Conservation (phyloP, 2,888 invertebrate genomes). For the Dynastes maya region DNA sequence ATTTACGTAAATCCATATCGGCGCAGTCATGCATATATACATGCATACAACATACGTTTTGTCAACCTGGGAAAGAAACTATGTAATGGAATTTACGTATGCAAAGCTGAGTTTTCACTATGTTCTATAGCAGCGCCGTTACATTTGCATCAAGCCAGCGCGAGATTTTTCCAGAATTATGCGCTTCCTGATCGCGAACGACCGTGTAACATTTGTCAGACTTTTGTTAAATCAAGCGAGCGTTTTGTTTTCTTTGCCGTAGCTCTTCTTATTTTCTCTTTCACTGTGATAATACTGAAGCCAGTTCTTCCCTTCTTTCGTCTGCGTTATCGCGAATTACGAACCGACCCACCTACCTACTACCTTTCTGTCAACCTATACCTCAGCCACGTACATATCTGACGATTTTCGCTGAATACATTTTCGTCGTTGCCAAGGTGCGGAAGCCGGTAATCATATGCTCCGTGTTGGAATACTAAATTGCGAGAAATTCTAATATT, state of each 20-base stretch:
- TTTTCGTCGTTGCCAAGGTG: neutral
- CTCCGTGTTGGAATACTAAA: conserved; percentile 35
- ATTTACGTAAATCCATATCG: too few relatives aligned
- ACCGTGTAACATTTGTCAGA: conserved; percentile 33
- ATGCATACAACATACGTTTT: neutral
- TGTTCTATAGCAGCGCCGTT: neutral
- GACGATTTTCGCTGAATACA: conserved; percentile 39
- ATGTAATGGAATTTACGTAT: conserved; percentile 24
- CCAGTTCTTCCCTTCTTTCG: conserved; percentile 5
- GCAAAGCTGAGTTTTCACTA: conserved; percentile 14
- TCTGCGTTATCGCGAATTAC: conserved; percentile 24
- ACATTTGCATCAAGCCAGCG: conserved; percentile 21
- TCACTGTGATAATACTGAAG: neutral
- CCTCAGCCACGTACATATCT: conserved; percentile 2
- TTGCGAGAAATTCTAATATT: conserved; percentile 39
- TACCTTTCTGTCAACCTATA: neutral
- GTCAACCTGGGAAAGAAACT: conserved; percentile 8
- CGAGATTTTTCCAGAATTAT: conserved; percentile 31
- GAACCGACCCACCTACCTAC: neutral
- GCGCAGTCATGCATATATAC: neutral
- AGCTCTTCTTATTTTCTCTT: conserved; percentile 13
- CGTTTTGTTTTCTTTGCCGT: conserved; percentile 30
- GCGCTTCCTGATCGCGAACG: conserved; percentile 1
- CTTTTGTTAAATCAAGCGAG: conserved; percentile 32
- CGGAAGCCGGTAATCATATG: conserved; percentile 41